Conservation (phyloP, 2,888 invertebrate species). For the Atherix ibis region DNA sequence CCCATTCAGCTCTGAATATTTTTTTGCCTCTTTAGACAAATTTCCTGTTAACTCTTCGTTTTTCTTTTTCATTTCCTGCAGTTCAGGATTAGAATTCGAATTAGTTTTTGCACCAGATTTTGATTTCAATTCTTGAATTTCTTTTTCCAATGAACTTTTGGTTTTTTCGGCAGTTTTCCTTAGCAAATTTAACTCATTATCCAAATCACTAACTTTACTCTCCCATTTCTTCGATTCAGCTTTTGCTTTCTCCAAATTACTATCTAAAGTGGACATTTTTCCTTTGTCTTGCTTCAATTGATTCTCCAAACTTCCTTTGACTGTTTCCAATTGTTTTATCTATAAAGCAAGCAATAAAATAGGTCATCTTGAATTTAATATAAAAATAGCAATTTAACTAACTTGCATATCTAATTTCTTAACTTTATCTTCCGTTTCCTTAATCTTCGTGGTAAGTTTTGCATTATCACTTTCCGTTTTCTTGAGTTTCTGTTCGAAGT, state of each 20-base stretch:
- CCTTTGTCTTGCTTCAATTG: slow-evolving; percentile 34
- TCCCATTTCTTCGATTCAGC: slow-evolving; percentile 49
- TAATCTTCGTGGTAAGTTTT: slow-evolving; percentile 38
- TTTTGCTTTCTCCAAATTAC: slow-evolving; percentile 45
- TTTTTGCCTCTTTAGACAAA: slow-evolving; percentile 49
- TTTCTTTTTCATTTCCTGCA: slow-evolving; percentile 39
- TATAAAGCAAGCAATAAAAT: slow-evolving; percentile 10
- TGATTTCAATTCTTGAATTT: slow-evolving; percentile 58
- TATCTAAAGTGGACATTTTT: slow-evolving; percentile 38
- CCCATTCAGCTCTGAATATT: slow-evolving; percentile 62
- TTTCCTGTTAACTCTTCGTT: slow-evolving; percentile 50
- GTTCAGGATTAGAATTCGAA: slow-evolving; percentile 43
- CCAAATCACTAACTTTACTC: slow-evolving; percentile 43
- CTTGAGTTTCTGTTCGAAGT: slow-evolving; percentile 49
- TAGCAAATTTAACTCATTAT: slow-evolving; percentile 39
- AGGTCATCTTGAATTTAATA: neutral
- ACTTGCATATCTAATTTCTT: slow-evolving; percentile 35
- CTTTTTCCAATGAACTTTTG: slow-evolving; percentile 53
- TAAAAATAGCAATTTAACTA: slow-evolving; percentile 9
- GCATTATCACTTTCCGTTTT: slow-evolving; percentile 53
- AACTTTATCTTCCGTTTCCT: slow-evolving; percentile 35
- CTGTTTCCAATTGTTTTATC: slow-evolving; percentile 36
- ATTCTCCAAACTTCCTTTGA: slow-evolving; percentile 32
- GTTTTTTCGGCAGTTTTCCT: slow-evolving; percentile 50
- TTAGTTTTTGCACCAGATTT: slow-evolving; percentile 43